Base-by-base conservation (phyloP, 2,888 invertebrate genomes). In the Pecten maximus region DNA sequence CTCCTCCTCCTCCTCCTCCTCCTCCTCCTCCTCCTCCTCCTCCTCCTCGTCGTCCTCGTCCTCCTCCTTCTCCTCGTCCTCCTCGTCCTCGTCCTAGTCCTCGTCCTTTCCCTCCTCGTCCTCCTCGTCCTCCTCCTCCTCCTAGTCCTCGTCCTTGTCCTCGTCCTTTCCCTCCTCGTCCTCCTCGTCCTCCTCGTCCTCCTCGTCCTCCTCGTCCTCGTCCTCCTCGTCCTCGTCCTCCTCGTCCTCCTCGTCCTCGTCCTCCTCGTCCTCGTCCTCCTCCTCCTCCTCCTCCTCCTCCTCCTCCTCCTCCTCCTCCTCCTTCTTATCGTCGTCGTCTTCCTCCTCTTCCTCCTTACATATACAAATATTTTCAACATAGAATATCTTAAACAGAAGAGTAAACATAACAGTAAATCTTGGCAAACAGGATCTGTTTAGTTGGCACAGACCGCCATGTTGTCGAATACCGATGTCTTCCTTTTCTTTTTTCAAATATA, bases 101-200 rank as follows among this genome's bases (percentile, higher is more conserved):
- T 60, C 0, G 0, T 87, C 39, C 10, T 3, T 6, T 19, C 35
- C 10, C 35, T 87, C 87, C 12, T 87, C 88, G 16, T 87, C 87
- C 12, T 87, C 88, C n/a, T 50, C 88, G 50, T 90, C 87, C 40
- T 60, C 88, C 54, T 90, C 90, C 54, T 39, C 50, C 50, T 90
- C 54, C 40, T 86, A 50, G 40, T 89, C 12, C 50, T 40, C 40
- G 40, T 74, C 74, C 40, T 86, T 89, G 35, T 89, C 40, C 54
- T 40, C 54, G 15, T 40, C 40, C 3, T 10, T 23, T 35, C 23
- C 88, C 23, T 23, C 88, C 88, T 23, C 54, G 6, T 88, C 88
- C 35, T 35, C 54, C 50, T 87, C n/a, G 54, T 35, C 40, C 87
- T 87, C 40, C 44, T 40, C 40, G n/a, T 89, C 40, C 87, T 48